phyloP scores from a whole-genome alignment of 2,888 invertebrate species.

The Athetis lepigone region DNA sequence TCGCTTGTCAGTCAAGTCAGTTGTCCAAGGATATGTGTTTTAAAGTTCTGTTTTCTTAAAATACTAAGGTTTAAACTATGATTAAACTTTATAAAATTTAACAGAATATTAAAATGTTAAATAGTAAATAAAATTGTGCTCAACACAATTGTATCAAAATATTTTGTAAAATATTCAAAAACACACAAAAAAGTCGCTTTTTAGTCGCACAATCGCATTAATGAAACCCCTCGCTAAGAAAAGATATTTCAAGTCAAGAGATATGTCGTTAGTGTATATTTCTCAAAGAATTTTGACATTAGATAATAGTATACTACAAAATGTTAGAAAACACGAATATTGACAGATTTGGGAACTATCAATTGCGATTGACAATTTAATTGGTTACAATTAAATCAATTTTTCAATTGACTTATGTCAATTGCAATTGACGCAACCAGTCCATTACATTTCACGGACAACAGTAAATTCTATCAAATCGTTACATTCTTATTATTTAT shows the following conservation, averaged over 20 bases:
- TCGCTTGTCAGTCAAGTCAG: constrained; percentile 23
- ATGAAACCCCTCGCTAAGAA: constrained; percentile 45
- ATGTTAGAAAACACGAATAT: constrained; percentile 62
- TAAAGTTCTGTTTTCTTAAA: constrained; percentile 31
- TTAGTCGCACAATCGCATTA: constrained; percentile 34
- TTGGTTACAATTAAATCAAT: not conserved
- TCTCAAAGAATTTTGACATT: constrained; percentile 57
- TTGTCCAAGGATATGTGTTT: constrained; percentile 43
- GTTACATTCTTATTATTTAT: constrained; percentile 42
- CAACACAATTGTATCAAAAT: constrained; percentile 50
- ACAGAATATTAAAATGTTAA: constrained; percentile 46
- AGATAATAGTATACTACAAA: constrained; percentile 57
- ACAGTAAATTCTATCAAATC: constrained; percentile 57
- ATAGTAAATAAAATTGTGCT: constrained; percentile 54
- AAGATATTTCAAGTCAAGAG: constrained; percentile 55
- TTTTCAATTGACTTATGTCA: not conserved
- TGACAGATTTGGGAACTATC: constrained; percentile 26
- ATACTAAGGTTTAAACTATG: constrained; percentile 49
- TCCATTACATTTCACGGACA: constrained; percentile 47
- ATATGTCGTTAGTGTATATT: constrained; percentile 68
- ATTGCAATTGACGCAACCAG: constrained; percentile 12
- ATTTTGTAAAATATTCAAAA: constrained; percentile 51
- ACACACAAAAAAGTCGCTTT: constrained; percentile 16
- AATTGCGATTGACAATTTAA: constrained; percentile 39
- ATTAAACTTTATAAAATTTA: constrained; percentile 53